phyloP scores from a whole-genome alignment of 2,888 invertebrate species.

The Polyploca ridens region DNA sequence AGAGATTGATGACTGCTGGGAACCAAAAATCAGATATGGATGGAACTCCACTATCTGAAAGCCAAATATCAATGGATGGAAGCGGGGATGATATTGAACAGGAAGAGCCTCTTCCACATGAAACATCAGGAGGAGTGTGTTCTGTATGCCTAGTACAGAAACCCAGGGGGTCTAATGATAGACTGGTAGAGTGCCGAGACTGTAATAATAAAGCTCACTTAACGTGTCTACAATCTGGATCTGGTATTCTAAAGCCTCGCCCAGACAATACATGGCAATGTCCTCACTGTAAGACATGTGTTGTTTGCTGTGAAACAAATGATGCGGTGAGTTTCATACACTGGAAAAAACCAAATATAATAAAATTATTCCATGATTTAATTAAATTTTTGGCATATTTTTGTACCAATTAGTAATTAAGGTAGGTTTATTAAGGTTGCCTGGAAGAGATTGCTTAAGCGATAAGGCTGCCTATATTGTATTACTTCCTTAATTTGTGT shows the following conservation, averaged over 20 bases:
- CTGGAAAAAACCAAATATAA: neutral
- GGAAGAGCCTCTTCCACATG: slow-evolving; percentile 68
- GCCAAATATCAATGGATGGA: slow-evolving; percentile 70
- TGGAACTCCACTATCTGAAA: slow-evolving; percentile 67
- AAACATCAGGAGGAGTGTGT: slow-evolving; percentile 85
- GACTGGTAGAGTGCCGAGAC: slow-evolving; percentile 88
- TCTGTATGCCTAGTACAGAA: slow-evolving; percentile 86
- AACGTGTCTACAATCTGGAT: slow-evolving; percentile 87
- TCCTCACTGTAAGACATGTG: slow-evolving; percentile 94
- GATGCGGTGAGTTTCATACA: slow-evolving; percentile 85
- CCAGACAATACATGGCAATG: slow-evolving; percentile 93
- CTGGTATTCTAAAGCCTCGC: slow-evolving; percentile 86
- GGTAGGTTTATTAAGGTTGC: no score
- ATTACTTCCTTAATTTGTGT: no score
- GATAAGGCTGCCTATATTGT: no score
- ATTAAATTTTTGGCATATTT: neutral
- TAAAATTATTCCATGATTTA: neutral
- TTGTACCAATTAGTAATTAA: no score
- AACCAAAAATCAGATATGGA: slow-evolving; percentile 61
- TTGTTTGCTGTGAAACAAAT: slow-evolving; percentile 90
- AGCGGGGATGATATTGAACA: slow-evolving; percentile 76
- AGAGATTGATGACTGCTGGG: slow-evolving; percentile 66
- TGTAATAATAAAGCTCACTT: slow-evolving; percentile 90
- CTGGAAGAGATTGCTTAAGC: no score
- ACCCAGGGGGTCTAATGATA: slow-evolving; percentile 84